Evolutionary conservation across 1,140 invertebrate genomes (phyloP).

Genomic region (Colletes gigas): DNA sequence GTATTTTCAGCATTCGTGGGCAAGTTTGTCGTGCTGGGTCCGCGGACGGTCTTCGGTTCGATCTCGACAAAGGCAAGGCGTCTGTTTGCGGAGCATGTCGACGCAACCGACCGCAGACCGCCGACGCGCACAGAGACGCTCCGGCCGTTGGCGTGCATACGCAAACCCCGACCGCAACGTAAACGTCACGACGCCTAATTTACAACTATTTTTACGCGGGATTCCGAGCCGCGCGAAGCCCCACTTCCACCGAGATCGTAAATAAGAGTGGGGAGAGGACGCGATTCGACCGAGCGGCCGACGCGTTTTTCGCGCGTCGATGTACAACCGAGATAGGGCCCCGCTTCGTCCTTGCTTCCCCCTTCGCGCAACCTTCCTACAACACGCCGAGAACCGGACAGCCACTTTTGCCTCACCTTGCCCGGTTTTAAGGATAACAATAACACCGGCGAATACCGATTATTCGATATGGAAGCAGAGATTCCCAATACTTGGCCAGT

Average conservation of each 20-base stretch:
- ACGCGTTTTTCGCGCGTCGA: slow-evolving; percentile 56
- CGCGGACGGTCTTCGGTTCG: neutral
- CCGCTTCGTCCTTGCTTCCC: slow-evolving; percentile 23
- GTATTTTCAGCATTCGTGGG: neutral
- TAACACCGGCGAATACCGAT: slow-evolving; percentile 5
- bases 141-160: slow-evolving; percentile 5
- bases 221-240: neutral
- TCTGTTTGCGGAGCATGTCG: slow-evolving; percentile 49
- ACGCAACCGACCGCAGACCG: slow-evolving; percentile 42
- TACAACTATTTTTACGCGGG: slow-evolving; percentile 70
- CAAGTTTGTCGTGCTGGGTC: neutral
- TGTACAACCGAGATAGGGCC: slow-evolving; percentile 50
- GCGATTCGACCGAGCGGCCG: slow-evolving; percentile 38
- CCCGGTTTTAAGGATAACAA: slow-evolving; percentile 19
- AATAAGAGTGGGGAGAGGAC: slow-evolving; percentile 48
- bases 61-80: slow-evolving; percentile 27
- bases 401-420: neutral
- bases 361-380: slow-evolving; percentile 37
- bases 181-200: slow-evolving; percentile 72
- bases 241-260: slow-evolving; percentile 47
- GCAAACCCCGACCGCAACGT: slow-evolving; percentile 57
- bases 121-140: slow-evolving; percentile 11
- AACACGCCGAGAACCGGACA: neutral
- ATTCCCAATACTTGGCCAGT: too few species aligned
- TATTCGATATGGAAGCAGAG: neutral